These are phyloP conservation scores for Galagoides demidoff DNA, from an alignment of 2,797 vertebrate species.

Conservation along the genomic window DNA sequence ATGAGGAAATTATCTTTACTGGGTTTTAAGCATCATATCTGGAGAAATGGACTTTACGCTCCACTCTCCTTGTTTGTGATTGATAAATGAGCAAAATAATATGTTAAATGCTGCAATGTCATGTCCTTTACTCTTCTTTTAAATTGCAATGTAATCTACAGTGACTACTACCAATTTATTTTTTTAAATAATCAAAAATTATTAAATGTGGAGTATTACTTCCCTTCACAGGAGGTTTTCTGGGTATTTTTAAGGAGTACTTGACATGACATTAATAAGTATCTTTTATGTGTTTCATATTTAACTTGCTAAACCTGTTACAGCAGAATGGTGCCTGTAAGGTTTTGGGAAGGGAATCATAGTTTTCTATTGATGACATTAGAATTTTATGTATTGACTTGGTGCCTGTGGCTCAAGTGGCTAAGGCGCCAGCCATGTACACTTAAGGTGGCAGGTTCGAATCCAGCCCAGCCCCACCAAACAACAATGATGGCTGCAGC, in stretches of 20 bases:
- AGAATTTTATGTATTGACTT: background rate
- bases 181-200: constrained; percentile 35
- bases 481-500: too few relatives aligned
- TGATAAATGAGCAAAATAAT: background rate
- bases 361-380: background rate
- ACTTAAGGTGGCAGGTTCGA: too few relatives aligned
- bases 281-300: constrained; percentile 46
- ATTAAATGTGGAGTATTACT: background rate
- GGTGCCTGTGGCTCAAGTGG: too few relatives aligned
- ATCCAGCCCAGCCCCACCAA: too few relatives aligned
- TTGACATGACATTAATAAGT: background rate
- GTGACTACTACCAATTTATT: background rate
- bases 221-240: background rate
- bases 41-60: background rate
- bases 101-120: background rate
- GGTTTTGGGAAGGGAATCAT: background rate
- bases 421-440: too few relatives aligned
- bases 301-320: background rate
- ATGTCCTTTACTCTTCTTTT: background rate
- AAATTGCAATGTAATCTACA: background rate
- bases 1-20: background rate
- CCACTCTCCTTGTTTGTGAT: background rate
- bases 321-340: background rate
- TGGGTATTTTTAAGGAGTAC: background rate
- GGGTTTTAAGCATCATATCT: background rate